phyloP scores from a whole-genome alignment of 2,888 invertebrate species.

The Teleiodes luculella region DNA sequence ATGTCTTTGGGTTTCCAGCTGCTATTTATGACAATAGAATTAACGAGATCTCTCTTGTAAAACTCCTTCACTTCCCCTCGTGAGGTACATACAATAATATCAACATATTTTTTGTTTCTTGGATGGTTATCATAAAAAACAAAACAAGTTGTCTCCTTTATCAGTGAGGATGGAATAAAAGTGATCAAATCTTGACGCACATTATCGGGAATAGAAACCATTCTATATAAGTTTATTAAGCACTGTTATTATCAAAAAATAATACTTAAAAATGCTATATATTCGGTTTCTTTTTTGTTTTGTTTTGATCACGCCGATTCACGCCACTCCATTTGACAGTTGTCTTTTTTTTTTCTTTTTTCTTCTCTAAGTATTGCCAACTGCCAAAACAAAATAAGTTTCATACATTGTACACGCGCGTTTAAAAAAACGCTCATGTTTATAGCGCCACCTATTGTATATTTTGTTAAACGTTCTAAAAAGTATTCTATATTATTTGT shows the following conservation, averaged over 20 bases:
- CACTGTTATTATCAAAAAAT: not conserved
- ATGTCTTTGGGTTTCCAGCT: constrained; percentile 34
- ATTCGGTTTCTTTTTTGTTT: too few species aligned
- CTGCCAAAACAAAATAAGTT: not conserved
- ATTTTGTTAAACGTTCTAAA: too few species aligned
- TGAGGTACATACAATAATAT: constrained; percentile 52
- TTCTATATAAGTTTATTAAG: constrained; percentile 20
- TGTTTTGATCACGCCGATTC: too few species aligned
- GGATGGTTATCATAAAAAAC: constrained; percentile 62
- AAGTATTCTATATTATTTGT: not conserved
- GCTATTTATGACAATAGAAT: constrained; percentile 34
- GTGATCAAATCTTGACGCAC: constrained; percentile 39
- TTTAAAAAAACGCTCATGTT: not conserved
- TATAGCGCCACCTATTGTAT: not conserved
- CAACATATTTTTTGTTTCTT: constrained; percentile 40
- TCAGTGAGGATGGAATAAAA: constrained; percentile 45
- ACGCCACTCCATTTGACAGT: too few species aligned
- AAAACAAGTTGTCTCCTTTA: constrained; percentile 49
- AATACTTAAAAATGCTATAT: not conserved
- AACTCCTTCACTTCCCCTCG: constrained; percentile 55
- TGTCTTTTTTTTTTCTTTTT: not conserved
- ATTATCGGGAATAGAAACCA: constrained; percentile 35
- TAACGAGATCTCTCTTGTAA: constrained; percentile 44
- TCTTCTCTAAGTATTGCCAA: not conserved
- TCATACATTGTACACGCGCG: not conserved